Conservation (phyloP, 92 coral and sea anemone genomes). For the Actinostola sp. region DNA sequence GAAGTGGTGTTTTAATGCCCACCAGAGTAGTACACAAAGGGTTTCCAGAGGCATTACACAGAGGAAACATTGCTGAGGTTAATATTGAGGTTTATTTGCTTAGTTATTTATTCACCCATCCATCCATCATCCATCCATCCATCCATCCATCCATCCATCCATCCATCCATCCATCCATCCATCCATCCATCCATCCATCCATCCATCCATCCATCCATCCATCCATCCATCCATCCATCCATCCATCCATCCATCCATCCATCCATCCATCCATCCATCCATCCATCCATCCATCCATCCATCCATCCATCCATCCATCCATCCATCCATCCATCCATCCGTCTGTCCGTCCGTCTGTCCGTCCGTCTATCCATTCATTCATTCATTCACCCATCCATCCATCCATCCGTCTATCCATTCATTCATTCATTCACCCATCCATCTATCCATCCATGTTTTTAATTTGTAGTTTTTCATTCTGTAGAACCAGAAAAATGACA, state of each 20-base stretch:
- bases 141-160: too few relatives aligned
- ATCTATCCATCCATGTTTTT: background rate
- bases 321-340: too few relatives aligned
- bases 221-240: too few relatives aligned
- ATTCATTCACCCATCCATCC: too few relatives aligned
- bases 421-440: background rate
- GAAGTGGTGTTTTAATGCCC: slow-evolving; percentile 57
- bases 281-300: too few relatives aligned
- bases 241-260: too few relatives aligned
- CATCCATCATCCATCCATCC: background rate
- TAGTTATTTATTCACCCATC: too few relatives aligned
- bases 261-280: too few relatives aligned
- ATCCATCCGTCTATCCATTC: background rate
- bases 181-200: too few relatives aligned
- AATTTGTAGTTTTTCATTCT: background rate
- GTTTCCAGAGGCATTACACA: slow-evolving; percentile 84
- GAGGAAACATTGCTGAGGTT: slow-evolving; percentile 61
- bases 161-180: too few relatives aligned
- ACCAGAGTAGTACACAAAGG: slow-evolving; percentile 63
- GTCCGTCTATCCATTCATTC: background rate
- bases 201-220: too few relatives aligned
- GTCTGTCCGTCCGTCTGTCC: too few relatives aligned
- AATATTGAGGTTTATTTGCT: background rate
- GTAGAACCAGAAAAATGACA: slow-evolving; percentile 16
- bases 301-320: background rate